Percentiles rank a stretch among this genome's conserved stretches.
These are phyloP conservation scores for Dermatemys mawii DNA, from an alignment of 2,113 vertebrate genomes.

Conservation along the genomic window DNA sequence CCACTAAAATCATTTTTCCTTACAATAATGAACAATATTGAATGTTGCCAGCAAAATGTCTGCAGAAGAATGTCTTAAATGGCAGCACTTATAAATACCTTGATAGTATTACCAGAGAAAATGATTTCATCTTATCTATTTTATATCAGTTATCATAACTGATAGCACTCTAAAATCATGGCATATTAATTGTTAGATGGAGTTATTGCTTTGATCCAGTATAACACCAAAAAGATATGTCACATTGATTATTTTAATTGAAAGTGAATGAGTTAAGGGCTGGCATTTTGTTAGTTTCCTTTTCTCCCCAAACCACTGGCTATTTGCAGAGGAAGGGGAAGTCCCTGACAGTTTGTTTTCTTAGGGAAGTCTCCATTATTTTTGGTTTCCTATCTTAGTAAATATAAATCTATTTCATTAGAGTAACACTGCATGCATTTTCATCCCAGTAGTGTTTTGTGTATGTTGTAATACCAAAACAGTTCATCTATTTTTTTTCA, in stretches of 20 bases:
- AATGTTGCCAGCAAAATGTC: not conserved
- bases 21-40: not conserved
- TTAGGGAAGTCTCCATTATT: not conserved
- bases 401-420: not conserved
- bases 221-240: not conserved
- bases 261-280: not conserved
- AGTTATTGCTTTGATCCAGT: not conserved
- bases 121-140: not conserved
- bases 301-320: not conserved
- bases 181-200: not conserved
- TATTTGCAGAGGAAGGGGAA: fast-evolving
- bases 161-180: not conserved
- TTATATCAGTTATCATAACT: fast-evolving
- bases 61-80: not conserved
- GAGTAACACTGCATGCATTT: not conserved
- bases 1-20: not conserved
- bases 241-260: not conserved
- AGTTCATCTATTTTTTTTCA: not conserved
- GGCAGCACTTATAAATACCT: not conserved
- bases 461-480: not conserved
- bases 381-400: not conserved
- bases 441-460: not conserved
- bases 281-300: not conserved
- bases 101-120: not conserved
- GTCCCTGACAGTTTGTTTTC: not conserved